Evolutionary conservation across 2,797 vertebrate genomes (phyloP), one percentile per base, ranked within the genome.

Genomic region (Notoglanidium macrostoma): DNA sequence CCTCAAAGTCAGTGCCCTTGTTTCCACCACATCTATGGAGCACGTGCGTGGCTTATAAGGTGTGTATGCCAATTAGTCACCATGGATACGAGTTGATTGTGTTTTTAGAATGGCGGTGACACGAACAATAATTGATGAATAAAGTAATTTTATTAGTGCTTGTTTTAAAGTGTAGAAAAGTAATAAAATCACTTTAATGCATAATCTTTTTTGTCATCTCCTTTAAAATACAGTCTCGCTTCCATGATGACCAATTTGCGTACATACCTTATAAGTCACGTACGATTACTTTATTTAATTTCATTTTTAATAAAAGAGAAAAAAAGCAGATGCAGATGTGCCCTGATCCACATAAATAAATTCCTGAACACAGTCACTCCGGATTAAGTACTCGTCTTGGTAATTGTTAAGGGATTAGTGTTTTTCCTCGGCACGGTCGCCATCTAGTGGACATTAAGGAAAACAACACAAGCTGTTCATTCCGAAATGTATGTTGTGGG

Each of bases 391-490:
- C 11, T 61, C 1, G 0, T 44, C 6, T 79, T 35, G 35, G 29
- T 7, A 21, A 15, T 17, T 32, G 29, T 55, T 32, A 9, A 15
- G 17, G 17, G 8, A 35, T 78, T 35, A 23, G 21, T 65, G 7
- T 80, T 59, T 83, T 67, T 83, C 5, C 29, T n/a, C 12, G 4
- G 21, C 32, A 15, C 3, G 5, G 32, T 54, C 70, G 77, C 78
- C 87, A 85, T 85, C 87, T 88, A 55, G 84, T 76, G 87, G 68
- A n/a, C 11, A 57, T 61, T 49, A 51, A 0, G 2, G 1, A 32
- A 19, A 29, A 67, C 6, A n/a, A 44, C 32, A 74, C 54, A 57
- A 5, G 0, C 1, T 29, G 11, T 74, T 85, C 3, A 46, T 61
- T n/a, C n/a, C 0, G 21, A 26, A 10, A 17, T n/a, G 23, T 15